A percentile compares a stretch with the other conserved stretches of the same genome.
These are phyloP conservation scores for Heteromyza rotundicornis DNA, from an alignment of 2,888 invertebrate genomes.

Conservation along the genomic window DNA sequence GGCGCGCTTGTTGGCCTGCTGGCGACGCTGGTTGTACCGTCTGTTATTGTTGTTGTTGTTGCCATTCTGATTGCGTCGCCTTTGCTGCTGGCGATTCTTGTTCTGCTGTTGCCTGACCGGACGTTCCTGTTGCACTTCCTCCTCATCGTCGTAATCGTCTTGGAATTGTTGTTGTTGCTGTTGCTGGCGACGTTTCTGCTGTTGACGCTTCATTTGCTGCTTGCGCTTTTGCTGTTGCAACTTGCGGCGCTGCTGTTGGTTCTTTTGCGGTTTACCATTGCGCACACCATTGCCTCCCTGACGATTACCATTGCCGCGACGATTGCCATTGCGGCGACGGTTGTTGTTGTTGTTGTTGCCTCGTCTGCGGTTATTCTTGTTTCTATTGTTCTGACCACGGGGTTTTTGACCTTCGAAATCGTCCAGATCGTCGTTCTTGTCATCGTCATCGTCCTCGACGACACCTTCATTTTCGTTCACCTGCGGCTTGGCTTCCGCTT, in stretches of 20 bases:
- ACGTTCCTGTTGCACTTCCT: constrained; percentile 26
- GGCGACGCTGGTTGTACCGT: constrained; percentile 31
- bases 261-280: constrained; percentile 9
- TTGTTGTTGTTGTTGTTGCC: constrained; percentile 13
- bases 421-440: constrained; percentile 1
- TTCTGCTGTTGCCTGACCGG: constrained; percentile 16
- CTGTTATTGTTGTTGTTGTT: no score
- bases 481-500: constrained; percentile 1
- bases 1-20: no score
- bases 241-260: constrained; percentile 21
- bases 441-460: constrained; percentile 10
- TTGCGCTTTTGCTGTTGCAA: constrained; percentile 18
- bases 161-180: constrained; percentile 19
- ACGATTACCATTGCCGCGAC: constrained; percentile 20
- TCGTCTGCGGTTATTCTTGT: neutral
- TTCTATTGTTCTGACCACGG: constrained; percentile 11
- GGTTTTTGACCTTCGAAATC: constrained; percentile 11
- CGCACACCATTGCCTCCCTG: no score
- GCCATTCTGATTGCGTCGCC: neutral
- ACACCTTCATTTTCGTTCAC: neutral
- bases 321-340: constrained; percentile 2
- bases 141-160: constrained; percentile 13
- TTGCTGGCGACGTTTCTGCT: constrained; percentile 7
- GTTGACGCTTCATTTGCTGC: constrained; percentile 13
- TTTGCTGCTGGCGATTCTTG: constrained; percentile 11